Percentiles rank a stretch among this genome's conserved stretches.
Conservation (phyloP, 2,888 invertebrate species). For the Glyphotaelius pellucidus region DNA sequence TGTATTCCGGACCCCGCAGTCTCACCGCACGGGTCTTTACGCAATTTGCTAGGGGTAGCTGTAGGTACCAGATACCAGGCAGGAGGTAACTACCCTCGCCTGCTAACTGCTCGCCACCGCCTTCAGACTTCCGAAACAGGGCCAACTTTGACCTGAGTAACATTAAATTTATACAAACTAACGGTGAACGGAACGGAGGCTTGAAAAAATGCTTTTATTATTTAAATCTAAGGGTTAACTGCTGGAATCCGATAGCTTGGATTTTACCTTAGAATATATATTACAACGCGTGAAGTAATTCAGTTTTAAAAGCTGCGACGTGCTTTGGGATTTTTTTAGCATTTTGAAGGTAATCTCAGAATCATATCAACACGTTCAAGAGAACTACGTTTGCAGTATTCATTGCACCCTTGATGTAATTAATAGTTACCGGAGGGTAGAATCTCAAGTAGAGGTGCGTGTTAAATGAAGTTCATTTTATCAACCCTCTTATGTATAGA, state of each 20-base stretch:
- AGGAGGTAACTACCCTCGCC: background rate
- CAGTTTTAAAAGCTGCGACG: background rate
- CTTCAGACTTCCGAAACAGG: constrained; percentile 1
- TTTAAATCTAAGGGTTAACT: background rate
- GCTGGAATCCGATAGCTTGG: background rate
- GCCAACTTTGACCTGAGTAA: background rate
- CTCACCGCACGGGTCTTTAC: constrained; percentile 60
- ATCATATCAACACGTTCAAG: background rate
- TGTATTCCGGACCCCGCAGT: constrained; percentile 48
- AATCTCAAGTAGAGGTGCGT: background rate
- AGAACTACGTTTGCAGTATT: background rate
- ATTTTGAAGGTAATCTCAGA: background rate
- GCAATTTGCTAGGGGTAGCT: constrained; percentile 54
- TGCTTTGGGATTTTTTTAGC: background rate
- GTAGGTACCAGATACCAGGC: background rate
- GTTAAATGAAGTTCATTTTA: background rate
- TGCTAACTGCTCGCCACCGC: background rate
- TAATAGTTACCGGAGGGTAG: background rate
- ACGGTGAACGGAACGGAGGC: background rate
- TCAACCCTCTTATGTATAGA: background rate
- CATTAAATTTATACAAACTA: background rate
- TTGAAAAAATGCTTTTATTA: background rate
- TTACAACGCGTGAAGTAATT: background rate
- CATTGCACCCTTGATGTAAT: background rate
- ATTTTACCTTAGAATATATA: background rate